Evolutionary conservation across 92 coral and sea anemone species (phyloP).

Genomic region (Porites evermanni): DNA sequence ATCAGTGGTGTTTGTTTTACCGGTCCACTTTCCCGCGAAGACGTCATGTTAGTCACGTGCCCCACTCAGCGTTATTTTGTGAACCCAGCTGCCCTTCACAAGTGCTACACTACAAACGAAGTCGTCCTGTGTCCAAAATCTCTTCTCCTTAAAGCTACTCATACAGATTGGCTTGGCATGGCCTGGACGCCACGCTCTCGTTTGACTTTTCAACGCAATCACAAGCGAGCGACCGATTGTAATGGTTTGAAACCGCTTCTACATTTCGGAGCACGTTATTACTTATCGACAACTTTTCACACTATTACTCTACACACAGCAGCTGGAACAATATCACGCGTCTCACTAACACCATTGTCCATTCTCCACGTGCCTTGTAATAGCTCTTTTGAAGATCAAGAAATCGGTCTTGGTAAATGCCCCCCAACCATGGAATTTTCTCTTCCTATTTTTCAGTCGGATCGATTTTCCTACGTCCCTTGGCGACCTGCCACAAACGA

Average conservation of each 20-base stretch:
- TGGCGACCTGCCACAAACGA: background rate
- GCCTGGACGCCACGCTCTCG: background rate
- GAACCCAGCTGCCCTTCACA: background rate
- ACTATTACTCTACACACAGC: background rate
- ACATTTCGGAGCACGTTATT: background rate
- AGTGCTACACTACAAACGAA: background rate
- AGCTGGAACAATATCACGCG: background rate
- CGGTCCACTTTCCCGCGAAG: conserved; percentile 24
- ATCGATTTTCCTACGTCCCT: background rate
- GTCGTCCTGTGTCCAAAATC: background rate
- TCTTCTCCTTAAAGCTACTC: background rate
- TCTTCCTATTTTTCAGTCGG: background rate
- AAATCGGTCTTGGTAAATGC: background rate
- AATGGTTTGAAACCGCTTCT: background rate
- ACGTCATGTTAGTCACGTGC: conserved; percentile 23
- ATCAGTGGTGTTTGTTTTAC: conserved; percentile 28
- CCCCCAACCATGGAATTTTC: background rate
- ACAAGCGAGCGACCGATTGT: background rate
- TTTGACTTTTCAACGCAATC: background rate
- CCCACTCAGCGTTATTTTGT: background rate
- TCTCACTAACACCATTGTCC: background rate
- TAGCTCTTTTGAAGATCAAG: background rate
- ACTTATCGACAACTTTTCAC: background rate
- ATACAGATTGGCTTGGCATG: background rate
- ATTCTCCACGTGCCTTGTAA: background rate